A percentile compares a stretch with the other conserved stretches of the same genome.
These are phyloP conservation scores for Ectemnius continuus DNA, from an alignment of 2,888 invertebrate species.

Conservation along the genomic window DNA sequence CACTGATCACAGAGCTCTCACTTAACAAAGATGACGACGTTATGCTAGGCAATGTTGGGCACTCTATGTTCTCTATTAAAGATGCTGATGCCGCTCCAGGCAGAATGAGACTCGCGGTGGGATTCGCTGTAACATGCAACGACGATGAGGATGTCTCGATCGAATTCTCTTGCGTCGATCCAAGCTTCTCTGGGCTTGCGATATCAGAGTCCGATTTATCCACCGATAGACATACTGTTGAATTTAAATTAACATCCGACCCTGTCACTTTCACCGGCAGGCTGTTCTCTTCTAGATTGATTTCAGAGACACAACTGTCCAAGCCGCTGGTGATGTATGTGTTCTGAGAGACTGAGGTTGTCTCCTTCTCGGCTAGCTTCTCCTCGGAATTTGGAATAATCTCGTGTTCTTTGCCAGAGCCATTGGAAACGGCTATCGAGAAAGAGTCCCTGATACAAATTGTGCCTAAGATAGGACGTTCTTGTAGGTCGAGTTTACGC, in stretches of 20 bases:
- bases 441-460: conserved; percentile 15
- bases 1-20: conserved; percentile 13
- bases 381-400: conserved; percentile 13
- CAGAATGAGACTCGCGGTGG: too few species aligned
- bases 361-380: not conserved
- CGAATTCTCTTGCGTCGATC: not conserved
- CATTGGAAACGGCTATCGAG: not conserved
- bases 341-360: not conserved
- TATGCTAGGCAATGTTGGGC: conserved; percentile 33
- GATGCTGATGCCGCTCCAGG: too few species aligned
- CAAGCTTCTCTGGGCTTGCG: not conserved
- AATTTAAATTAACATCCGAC: conserved; percentile 21
- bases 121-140: too few species aligned
- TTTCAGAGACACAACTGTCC: not conserved
- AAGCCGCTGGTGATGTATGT: conserved; percentile 4
- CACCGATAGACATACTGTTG: conserved; percentile 15
- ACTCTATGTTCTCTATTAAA: conserved; percentile 22
- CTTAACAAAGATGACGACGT: conserved; percentile 26
- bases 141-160: conserved; percentile 12
- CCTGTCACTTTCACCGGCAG: not conserved
- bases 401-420: not conserved
- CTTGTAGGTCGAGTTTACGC: not conserved
- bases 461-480: not conserved
- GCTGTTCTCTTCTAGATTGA: conserved; percentile 1
- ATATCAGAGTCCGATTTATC: not conserved